phyloP scores from a whole-genome alignment of 2,888 invertebrate genomes.

The Cerastis rubricosa region DNA sequence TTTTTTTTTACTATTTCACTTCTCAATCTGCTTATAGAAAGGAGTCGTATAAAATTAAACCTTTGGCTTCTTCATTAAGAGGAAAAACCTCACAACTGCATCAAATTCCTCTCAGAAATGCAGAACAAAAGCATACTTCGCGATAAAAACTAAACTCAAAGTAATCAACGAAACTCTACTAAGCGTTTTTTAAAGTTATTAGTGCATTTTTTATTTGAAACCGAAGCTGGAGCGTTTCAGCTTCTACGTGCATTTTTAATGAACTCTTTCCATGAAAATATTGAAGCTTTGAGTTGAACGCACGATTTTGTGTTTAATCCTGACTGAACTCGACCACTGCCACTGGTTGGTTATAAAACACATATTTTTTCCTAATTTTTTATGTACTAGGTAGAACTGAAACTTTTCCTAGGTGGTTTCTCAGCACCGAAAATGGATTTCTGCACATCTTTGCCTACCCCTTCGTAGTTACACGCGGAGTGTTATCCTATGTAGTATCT shows the following conservation, averaged over 20 bases:
- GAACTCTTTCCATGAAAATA: slow-evolving; percentile 45
- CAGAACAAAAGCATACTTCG: not conserved
- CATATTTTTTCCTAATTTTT: not conserved
- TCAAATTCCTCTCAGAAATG: not conserved
- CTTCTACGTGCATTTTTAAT: slow-evolving; percentile 48
- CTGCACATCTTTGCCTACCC: not conserved
- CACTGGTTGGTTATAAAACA: not conserved
- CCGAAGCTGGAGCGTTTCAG: slow-evolving; percentile 15
- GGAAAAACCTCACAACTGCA: not conserved
- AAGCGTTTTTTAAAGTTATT: slow-evolving; percentile 31
- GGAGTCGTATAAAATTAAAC: not conserved
- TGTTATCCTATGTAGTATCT: not conserved
- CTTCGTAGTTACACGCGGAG: not conserved
- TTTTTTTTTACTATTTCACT: too few relatives aligned
- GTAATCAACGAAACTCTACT: slow-evolving; percentile 16
- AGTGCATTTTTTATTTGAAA: slow-evolving; percentile 33
- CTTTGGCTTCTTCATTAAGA: slow-evolving; percentile 18
- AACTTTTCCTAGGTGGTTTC: not conserved
- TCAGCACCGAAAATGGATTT: not conserved
- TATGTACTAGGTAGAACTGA: not conserved
- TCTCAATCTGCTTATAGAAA: too few relatives aligned
- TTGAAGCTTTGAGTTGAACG: slow-evolving; percentile 24
- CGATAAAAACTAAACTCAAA: slow-evolving; percentile 25
- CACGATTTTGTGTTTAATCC: slow-evolving; percentile 22
- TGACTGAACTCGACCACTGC: not conserved